Evolutionary conservation across 2,113 vertebrate genomes (phyloP), one percentile per base, ranked within the genome.

Genomic region (Vulpes ferrilata): DNA sequence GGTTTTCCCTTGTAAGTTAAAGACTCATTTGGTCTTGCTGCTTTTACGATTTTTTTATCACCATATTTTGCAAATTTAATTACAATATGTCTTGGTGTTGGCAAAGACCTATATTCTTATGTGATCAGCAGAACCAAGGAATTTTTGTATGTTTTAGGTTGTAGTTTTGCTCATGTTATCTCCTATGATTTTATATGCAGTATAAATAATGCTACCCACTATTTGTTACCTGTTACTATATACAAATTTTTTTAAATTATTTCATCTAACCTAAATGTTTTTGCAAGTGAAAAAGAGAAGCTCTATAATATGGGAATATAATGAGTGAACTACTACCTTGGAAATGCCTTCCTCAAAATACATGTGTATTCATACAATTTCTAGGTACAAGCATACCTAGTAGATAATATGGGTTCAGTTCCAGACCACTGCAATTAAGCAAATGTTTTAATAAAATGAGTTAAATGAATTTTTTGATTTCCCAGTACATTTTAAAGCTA

Each of bases 181-280:
- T 64, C 53, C 23, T 69, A 27, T 92, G 9, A 83, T 82, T 90
- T 78, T 84, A 74, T 89, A 85, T 89, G 55, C 64, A 79, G n/a
- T 80, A 74, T 57, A 64, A 83, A 62, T 32, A 81, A 35, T 69
- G 38, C 13, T 57, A 71, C 15, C 12, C 62, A 64, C 15, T 51
- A 12, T 83, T 94, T 67, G 17, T 73, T 93, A 87, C 43, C 90
- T 84, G 6, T 73, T 84, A 48, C 3, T 83, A 43, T 43, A 43
- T 43, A 43, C 43, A 43, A 38, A 78, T 53, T 76, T 71, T 71
- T 94, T 90, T 12, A 35, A 2, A 57, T 78, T 7, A 62, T 64
- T 91, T 96, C 5, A 35, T 88, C 55, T 80, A 92, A 65, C n/a
- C 27, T 85, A 60, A 84, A 51, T 57, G 6, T 64, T 90, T 48